A percentile compares a stretch with the other conserved stretches of the same genome.
phyloP scores from a whole-genome alignment of 2,113 vertebrate species.

The Hydropotes inermis region DNA sequence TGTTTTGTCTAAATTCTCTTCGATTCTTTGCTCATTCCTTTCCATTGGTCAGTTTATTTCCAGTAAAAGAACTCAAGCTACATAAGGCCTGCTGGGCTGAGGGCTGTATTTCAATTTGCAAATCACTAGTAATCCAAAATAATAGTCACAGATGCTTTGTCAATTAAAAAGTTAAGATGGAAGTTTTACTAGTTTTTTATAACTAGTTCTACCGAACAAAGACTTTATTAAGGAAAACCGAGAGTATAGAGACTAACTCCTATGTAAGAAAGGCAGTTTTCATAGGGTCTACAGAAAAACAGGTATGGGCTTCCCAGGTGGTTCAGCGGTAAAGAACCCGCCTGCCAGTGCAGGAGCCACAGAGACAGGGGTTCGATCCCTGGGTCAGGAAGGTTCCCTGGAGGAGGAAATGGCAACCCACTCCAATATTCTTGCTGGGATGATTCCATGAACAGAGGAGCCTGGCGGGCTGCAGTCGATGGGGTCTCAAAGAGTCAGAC shows the following conservation, averaged over 20 bases:
- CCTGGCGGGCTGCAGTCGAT: background rate
- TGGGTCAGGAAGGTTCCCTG: background rate
- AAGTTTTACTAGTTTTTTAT: background rate
- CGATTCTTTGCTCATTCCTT: background rate
- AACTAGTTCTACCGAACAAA: background rate
- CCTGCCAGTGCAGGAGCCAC: background rate
- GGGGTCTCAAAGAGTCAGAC: background rate
- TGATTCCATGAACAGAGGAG: background rate
- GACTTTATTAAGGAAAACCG: background rate
- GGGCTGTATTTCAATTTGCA: background rate
- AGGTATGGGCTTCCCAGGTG: background rate
- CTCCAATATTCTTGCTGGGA: background rate
- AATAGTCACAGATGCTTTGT: background rate
- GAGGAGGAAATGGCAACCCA: background rate
- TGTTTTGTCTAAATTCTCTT: background rate
- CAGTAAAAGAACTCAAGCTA: background rate
- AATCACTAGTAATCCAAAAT: background rate
- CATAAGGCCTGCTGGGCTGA: background rate
- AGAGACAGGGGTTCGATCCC: background rate
- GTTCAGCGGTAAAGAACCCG: fast-evolving
- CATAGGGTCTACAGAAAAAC: background rate
- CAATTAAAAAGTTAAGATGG: background rate
- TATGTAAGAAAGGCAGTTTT: background rate
- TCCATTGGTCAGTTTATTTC: background rate
- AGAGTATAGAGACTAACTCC: background rate